Conservation (phyloP, 2,888 invertebrate species). For the Portevinia maculata region DNA sequence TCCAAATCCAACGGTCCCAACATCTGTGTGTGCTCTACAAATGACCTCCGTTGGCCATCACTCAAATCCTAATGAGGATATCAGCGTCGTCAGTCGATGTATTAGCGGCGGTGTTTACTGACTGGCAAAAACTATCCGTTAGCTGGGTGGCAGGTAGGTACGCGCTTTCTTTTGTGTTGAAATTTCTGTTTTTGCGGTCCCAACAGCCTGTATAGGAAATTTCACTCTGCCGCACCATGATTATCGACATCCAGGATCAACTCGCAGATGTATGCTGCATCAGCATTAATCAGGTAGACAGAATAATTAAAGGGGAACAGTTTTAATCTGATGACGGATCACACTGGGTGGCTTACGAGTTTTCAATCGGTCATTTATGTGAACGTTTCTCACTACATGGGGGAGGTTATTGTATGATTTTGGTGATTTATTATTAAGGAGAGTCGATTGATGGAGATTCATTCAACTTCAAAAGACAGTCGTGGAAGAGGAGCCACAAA, state of each 20-base stretch:
- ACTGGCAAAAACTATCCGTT: constrained; percentile 9
- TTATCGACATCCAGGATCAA: constrained; percentile 17
- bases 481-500: too few species aligned
- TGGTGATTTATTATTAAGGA: too few species aligned
- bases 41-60: constrained; percentile 60
- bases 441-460: too few species aligned
- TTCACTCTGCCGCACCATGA: constrained; percentile 20
- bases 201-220: constrained; percentile 18
- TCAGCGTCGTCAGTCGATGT: constrained; percentile 47
- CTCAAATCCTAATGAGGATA: constrained; percentile 70
- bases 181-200: constrained; percentile 16
- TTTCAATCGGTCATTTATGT: background rate
- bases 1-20: constrained; percentile 6
- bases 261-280: background rate
- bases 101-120: constrained; percentile 35
- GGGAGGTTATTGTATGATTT: background rate
- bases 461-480: too few species aligned
- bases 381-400: background rate
- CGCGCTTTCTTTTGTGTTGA: constrained; percentile 9
- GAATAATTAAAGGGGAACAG: constrained; percentile 19
- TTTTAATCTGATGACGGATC: background rate
- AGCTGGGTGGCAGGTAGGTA: constrained; percentile 6
- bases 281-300: constrained; percentile 29
- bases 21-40: constrained; percentile 36
- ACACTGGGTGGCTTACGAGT: constrained; percentile 1